Conservation (phyloP, 2,113 vertebrate species). For the Jacana jacana region DNA sequence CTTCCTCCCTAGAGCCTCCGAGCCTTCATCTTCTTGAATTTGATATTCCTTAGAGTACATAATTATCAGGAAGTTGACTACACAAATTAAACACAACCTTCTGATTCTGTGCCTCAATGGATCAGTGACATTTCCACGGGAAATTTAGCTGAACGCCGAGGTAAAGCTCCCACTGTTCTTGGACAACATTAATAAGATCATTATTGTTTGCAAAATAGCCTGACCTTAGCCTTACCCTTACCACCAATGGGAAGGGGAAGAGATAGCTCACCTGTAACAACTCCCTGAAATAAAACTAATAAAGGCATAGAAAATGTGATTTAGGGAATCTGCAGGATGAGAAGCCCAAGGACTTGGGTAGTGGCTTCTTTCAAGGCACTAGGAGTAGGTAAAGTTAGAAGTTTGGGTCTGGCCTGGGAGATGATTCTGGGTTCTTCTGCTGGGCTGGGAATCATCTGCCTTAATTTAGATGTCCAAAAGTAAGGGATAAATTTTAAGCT, state of each 20-base stretch:
- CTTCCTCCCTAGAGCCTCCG: not conserved
- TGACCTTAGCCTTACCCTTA: slow-evolving; percentile 1
- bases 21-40: not conserved
- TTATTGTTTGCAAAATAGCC: not conserved
- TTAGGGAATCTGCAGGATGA: not conserved
- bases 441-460: not conserved
- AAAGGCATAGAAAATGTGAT: not conserved
- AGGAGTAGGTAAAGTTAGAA: not conserved
- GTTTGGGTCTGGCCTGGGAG: not conserved
- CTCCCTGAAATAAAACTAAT: not conserved
- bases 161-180: not conserved
- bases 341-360: not conserved
- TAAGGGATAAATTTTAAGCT: not conserved
- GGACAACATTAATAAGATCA: not conserved
- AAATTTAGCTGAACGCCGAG: not conserved
- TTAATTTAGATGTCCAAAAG: not conserved
- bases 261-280: not conserved
- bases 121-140: slow-evolving; percentile 27
- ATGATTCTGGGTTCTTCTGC: not conserved
- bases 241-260: not conserved
- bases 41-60: not conserved
- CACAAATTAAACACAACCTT: slow-evolving; percentile 14
- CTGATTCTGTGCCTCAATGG: not conserved
- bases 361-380: not conserved
- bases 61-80: not conserved